A percentile compares a stretch with the other conserved stretches of the same genome.
phyloP scores from a whole-genome alignment of 2,113 vertebrate genomes.

The Prunella fulvescens region DNA sequence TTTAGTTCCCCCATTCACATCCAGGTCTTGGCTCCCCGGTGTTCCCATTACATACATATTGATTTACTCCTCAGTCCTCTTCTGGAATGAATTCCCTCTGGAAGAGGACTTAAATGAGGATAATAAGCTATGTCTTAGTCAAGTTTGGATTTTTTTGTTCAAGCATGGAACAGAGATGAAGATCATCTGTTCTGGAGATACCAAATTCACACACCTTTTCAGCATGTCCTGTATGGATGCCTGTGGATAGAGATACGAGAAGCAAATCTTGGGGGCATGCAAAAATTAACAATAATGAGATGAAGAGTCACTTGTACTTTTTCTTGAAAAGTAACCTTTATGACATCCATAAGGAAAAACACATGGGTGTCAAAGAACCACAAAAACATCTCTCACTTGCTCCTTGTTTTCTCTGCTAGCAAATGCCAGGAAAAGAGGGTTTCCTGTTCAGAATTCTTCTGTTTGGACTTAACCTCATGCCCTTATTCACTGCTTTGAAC shows the following conservation, averaged over 20 bases:
- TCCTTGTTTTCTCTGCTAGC: not conserved
- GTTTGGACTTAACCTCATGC: not conserved
- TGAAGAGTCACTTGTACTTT: not conserved
- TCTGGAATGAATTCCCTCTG: not conserved
- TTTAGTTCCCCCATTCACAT: not conserved
- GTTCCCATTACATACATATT: fast-evolving
- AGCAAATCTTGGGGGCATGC: not conserved
- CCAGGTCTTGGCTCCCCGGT: not conserved
- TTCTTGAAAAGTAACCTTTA: not conserved
- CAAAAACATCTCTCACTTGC: not conserved
- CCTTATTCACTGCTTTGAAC: not conserved
- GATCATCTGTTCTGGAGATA: not conserved
- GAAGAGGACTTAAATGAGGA: not conserved
- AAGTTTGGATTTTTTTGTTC: not conserved
- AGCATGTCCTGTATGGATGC: not conserved
- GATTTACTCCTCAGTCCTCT: not conserved
- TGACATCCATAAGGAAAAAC: not conserved
- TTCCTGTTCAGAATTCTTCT: not conserved
- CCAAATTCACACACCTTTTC: not conserved
- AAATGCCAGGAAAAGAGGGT: not conserved
- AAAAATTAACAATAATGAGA: not conserved
- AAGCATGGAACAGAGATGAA: not conserved
- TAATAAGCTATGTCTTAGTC: not conserved
- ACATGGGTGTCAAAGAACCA: not conserved
- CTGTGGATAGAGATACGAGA: not conserved